Base-by-base conservation (phyloP, 2,113 vertebrate genomes). In the Sorex fumeus region DNA sequence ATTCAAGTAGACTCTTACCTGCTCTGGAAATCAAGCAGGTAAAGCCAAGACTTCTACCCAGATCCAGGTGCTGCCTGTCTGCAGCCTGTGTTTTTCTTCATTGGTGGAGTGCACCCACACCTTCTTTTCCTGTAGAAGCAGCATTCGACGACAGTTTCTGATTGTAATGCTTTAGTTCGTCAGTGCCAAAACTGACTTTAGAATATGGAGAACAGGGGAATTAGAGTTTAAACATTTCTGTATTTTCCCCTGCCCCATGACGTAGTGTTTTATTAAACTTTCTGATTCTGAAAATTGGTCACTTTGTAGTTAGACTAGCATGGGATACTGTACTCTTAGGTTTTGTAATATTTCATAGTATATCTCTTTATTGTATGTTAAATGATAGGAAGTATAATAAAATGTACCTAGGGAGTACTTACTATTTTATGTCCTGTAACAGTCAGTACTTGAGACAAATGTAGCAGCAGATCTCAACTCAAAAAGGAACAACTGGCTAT, bases 331-430 rank as follows among this genome's bases (percentile, higher is more conserved):
- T 87, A 92, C 96, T 97, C 95, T 75, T 87, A 91, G 94, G 88
- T 92, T 91, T 70, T 50, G 91, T 95, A 95, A 86, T 96, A 71
- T 96, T 97, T 97, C 91, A 88, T 90, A 96, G 32, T 88, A 67
- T 19, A 9, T 96, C 81, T 90, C 93, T 96, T 91, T 87, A 81
- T 95, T 96, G 94, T 95, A 93, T 92, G 84, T 91, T 98, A 96
- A 97, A 93, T 97, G 96, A 95, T 95, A 96, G 94, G 78, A 89
- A 95, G 92, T 94, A 57, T 92, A 93, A 97, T 96, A 97, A 97
- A 95, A 95, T 89, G 93, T 57, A 78, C 75, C 94, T 93, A 87
- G 93, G 95, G 94, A 97, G 91, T 96, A 96, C 94, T 97, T 96
- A 91, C 3, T 96, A 0, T 96, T 97, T 97, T 95, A 96, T 97